A percentile compares a stretch with the other conserved stretches of the same genome.
phyloP scores from a whole-genome alignment of 2,113 vertebrate species.

The Petromus typicus region DNA sequence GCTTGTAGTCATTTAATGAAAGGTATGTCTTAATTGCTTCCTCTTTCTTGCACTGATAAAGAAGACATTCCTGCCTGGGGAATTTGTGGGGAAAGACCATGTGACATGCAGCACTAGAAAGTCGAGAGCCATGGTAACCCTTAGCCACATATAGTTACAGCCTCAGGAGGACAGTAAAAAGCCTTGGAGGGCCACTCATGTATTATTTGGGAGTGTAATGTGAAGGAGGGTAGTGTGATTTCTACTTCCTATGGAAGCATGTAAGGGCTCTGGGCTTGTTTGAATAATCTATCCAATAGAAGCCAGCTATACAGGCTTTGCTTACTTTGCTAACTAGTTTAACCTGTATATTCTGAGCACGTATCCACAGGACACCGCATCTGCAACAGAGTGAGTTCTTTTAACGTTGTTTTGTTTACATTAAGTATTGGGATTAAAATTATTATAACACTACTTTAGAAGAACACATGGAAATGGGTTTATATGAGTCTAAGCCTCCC shows the following conservation, averaged over 20 bases:
- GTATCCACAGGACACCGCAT: not conserved
- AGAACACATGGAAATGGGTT: conserved; percentile 75
- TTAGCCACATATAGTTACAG: not conserved
- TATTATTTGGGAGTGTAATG: too few relatives aligned
- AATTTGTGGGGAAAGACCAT: not conserved
- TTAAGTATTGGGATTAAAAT: conserved; percentile 35
- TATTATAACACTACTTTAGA: conserved; percentile 61
- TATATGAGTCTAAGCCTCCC: conserved; percentile 68
- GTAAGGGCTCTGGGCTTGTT: not conserved
- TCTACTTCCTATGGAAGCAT: not conserved
- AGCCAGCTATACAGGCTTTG: not conserved
- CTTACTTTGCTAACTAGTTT: not conserved
- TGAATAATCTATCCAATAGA: not conserved
- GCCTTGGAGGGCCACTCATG: fast-evolving
- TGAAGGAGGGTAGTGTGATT: fast-evolving
- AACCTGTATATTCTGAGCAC: not conserved
- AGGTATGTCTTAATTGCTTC: not conserved
- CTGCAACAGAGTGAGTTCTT: not conserved
- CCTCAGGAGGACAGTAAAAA: fast-evolving
- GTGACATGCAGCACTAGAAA: not conserved
- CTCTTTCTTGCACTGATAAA: not conserved
- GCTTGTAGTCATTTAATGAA: not conserved
- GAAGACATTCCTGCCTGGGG: not conserved
- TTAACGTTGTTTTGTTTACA: not conserved
- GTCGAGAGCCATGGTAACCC: not conserved